phyloP scores from a whole-genome alignment of 2,797 vertebrate species.

The Gallinago stenura region DNA sequence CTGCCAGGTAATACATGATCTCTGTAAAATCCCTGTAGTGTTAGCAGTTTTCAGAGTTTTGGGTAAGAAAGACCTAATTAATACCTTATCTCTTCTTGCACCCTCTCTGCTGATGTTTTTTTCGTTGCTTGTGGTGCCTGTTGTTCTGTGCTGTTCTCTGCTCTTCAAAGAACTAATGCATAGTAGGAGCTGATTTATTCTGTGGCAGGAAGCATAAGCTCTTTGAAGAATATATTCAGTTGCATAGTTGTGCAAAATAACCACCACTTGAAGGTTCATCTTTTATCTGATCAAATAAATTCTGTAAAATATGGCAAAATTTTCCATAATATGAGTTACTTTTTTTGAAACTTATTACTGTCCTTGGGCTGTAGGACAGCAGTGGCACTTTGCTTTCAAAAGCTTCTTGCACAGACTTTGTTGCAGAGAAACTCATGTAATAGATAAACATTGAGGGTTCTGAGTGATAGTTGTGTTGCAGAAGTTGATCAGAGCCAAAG shows the following conservation, averaged over 20 bases:
- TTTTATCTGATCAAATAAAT: background rate
- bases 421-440: background rate
- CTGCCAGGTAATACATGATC: background rate
- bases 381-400: background rate
- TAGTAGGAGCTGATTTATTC: background rate
- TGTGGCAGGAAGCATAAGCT: background rate
- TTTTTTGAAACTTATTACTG: background rate
- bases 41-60: background rate
- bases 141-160: background rate
- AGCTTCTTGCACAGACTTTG: background rate
- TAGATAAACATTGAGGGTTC: background rate
- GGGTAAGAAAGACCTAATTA: background rate
- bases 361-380: background rate
- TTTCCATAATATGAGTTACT: background rate
- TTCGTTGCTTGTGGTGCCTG: background rate
- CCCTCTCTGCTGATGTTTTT: background rate
- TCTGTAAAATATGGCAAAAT: background rate
- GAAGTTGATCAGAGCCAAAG: background rate
- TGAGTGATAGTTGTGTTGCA: background rate
- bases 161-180: background rate
- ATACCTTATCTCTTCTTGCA: background rate
- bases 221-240: constrained; percentile 12
- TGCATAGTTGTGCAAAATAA: background rate
- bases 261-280: background rate
- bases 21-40: background rate